A percentile compares a stretch with the other conserved stretches of the same genome.
Evolutionary conservation across 2,888 invertebrate genomes (phyloP).

Genomic region (Chouioia cunea): DNA sequence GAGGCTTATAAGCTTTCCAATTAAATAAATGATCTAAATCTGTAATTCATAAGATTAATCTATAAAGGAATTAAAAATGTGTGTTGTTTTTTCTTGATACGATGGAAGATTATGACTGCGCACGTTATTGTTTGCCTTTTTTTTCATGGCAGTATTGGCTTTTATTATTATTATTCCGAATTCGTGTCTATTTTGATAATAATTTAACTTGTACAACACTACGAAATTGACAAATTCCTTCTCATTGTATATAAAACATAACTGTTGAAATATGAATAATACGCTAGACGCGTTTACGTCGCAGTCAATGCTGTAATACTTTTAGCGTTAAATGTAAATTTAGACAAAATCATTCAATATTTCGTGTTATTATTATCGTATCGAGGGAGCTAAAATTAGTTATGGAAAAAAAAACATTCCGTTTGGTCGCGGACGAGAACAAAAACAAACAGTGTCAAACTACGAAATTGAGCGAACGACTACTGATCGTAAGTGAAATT

Average conservation of each 20-base stretch:
- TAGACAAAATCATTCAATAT: slow-evolving; percentile 4
- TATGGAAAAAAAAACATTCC: slow-evolving; percentile 3
- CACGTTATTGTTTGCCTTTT: too few species aligned
- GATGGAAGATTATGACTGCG: too few species aligned
- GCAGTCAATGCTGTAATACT: slow-evolving; percentile 1
- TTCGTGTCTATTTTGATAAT: too few species aligned
- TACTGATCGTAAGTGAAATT: not conserved
- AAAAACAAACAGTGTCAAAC: not conserved
- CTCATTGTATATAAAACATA: too few species aligned
- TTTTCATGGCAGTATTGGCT: not conserved
- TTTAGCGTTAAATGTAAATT: not conserved
- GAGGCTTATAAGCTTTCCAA: not conserved
- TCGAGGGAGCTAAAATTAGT: too few species aligned
- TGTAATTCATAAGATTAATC: too few species aligned
- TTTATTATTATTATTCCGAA: slow-evolving; percentile 6
- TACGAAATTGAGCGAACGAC: slow-evolving; percentile 6
- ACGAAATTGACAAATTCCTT: slow-evolving; percentile 34
- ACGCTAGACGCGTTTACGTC: too few species aligned
- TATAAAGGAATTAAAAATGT: too few species aligned
- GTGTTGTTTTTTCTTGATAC: too few species aligned
- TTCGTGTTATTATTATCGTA: too few species aligned
- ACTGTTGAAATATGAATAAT: too few species aligned
- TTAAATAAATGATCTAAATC: too few species aligned
- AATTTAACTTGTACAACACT: slow-evolving; percentile 2
- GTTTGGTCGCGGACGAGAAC: not conserved